Evolutionary conservation across 2,797 vertebrate genomes (phyloP).

Genomic region (Myiothlypis chrysogaster): DNA sequence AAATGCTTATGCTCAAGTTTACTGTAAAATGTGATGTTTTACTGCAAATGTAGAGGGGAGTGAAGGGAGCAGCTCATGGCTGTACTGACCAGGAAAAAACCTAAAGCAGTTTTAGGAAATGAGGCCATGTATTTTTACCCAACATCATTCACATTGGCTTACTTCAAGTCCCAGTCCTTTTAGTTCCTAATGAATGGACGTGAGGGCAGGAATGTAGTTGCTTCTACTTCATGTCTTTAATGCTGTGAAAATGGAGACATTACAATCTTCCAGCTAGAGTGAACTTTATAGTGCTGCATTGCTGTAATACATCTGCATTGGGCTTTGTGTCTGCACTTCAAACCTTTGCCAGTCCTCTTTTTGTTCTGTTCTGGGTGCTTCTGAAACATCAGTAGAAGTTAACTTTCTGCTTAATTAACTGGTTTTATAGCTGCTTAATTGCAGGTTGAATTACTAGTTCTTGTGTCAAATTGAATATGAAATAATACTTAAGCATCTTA

Average conservation of each 20-base stretch:
- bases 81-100: neutral
- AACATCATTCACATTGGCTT: neutral
- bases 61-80: neutral
- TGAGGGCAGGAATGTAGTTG: neutral
- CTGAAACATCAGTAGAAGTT: neutral
- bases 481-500: neutral
- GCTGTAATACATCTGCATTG: neutral
- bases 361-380: neutral
- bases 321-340: neutral
- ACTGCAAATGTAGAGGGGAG: neutral
- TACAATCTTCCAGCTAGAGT: neutral
- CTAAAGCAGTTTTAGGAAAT: neutral
- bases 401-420: neutral
- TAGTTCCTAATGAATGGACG: neutral
- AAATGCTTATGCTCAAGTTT: neutral
- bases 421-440: neutral
- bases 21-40: neutral
- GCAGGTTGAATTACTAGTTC: neutral
- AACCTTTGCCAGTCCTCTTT: neutral
- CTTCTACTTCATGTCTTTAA: neutral
- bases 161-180: neutral
- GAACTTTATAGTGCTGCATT: accelerated
- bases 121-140: neutral
- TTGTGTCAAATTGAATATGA: neutral
- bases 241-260: neutral